Evolutionary conservation across 1,140 invertebrate genomes (phyloP).

Genomic region (Bombus consobrinus): DNA sequence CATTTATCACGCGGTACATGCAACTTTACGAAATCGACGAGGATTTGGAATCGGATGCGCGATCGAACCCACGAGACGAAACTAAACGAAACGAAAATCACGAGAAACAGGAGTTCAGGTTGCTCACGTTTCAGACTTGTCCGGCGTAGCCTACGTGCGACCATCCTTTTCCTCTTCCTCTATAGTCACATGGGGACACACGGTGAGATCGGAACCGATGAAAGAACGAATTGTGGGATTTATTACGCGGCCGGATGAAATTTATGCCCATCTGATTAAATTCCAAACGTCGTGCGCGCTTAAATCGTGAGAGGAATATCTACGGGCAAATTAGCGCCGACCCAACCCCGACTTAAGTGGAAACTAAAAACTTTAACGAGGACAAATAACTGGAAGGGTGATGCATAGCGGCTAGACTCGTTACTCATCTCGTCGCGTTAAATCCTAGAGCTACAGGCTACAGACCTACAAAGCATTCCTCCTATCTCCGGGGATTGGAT

Average conservation of each 20-base stretch:
- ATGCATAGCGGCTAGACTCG: conserved; percentile 51
- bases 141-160: not conserved
- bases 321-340: conserved; percentile 63
- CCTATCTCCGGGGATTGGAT: conserved; percentile 3
- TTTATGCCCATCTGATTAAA: conserved; percentile 70
- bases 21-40: too few relatives aligned
- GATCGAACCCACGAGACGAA: not conserved
- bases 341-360: conserved; percentile 49
- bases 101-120: conserved; percentile 40
- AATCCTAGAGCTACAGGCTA: conserved; percentile 34
- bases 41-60: too few relatives aligned
- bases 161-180: conserved; percentile 21
- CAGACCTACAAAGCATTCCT: conserved; percentile 1
- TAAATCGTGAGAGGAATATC: conserved; percentile 54
- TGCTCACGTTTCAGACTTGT: conserved; percentile 41
- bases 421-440: conserved; percentile 60
- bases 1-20: too few relatives aligned
- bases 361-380: conserved; percentile 67
- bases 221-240: conserved; percentile 62
- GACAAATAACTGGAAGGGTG: conserved; percentile 62
- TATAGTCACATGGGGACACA: not conserved
- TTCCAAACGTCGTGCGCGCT: conserved; percentile 52
- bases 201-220: conserved; percentile 62
- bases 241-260: conserved; percentile 57
- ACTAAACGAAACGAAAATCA: not conserved